Evolutionary conservation across 2,113 vertebrate species (phyloP).

Genomic region (Hemibagrus wyckioides): DNA sequence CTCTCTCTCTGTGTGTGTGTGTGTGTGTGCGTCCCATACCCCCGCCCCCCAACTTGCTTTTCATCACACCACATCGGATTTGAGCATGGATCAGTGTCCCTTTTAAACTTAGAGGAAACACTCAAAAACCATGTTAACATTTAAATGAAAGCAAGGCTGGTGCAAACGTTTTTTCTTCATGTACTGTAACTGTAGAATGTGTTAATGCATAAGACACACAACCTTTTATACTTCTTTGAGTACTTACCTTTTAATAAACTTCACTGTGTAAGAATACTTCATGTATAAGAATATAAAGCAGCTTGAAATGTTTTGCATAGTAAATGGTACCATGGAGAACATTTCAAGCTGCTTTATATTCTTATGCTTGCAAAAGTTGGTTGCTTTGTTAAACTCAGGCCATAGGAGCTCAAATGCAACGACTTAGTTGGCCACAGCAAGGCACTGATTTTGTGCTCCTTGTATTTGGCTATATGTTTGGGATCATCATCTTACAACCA

Average conservation of each 20-base stretch:
- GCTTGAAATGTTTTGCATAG: no score
- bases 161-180: not conserved
- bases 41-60: not conserved
- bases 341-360: not conserved
- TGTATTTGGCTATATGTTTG: not conserved
- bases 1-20: constrained; percentile 12
- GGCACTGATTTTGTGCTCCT: not conserved
- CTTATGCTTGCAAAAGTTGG: not conserved
- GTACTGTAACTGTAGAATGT: constrained; percentile 6
- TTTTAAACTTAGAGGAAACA: constrained; percentile 26
- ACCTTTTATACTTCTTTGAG: not conserved
- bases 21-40: no score
- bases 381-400: not conserved
- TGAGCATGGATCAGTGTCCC: not conserved
- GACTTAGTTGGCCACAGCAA: not conserved
- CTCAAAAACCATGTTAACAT: not conserved
- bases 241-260: not conserved
- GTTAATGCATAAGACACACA: constrained; percentile 41
- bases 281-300: no score
- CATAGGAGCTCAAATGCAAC: not conserved
- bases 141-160: constrained; percentile 1
- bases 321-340: not conserved
- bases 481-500: not conserved
- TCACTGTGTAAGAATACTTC: not conserved
- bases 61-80: constrained; percentile 28